phyloP scores from a whole-genome alignment of 2,113 vertebrate species.

The Megaleporinus macrocephalus region DNA sequence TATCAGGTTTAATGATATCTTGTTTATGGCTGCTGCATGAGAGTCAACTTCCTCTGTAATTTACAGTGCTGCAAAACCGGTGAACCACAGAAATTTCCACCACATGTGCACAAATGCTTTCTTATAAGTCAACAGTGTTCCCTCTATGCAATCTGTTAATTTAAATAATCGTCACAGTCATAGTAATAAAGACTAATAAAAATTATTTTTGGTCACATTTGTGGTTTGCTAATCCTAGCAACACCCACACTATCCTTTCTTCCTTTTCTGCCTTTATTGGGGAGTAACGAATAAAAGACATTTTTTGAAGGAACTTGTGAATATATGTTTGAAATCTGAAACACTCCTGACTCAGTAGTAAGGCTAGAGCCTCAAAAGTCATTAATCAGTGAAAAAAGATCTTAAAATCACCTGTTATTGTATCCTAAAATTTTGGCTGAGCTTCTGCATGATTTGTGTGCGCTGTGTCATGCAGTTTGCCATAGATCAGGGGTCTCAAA shows the following conservation, averaged over 20 bases:
- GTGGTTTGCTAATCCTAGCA: not conserved
- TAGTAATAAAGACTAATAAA: not conserved
- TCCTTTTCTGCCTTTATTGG: too few species aligned
- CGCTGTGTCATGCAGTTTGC: not conserved
- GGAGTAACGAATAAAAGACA: not conserved
- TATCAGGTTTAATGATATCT: not conserved
- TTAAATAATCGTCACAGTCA: not conserved
- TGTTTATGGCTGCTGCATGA: slow-evolving; percentile 3
- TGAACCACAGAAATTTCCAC: not conserved
- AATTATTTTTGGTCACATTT: not conserved
- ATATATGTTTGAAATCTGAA: not conserved
- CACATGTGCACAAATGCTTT: not conserved
- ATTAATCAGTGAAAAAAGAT: too few species aligned
- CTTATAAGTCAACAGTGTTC: slow-evolving; percentile 12
- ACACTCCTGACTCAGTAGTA: not conserved
- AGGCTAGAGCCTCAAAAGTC: not conserved
- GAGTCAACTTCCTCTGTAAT: not conserved
- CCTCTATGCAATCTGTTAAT: slow-evolving; percentile 6
- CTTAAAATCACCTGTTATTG: not conserved
- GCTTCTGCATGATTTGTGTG: slow-evolving; percentile 19
- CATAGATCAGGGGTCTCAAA: not conserved
- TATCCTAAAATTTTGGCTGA: not conserved
- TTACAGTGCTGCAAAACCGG: not conserved
- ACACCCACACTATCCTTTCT: not conserved
- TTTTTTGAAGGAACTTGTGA: too few species aligned